Percentiles rank a stretch among this genome's conserved stretches.
These are phyloP conservation scores for Dexiosoma caninum DNA, from an alignment of 2,888 invertebrate genomes.

Conservation along the genomic window DNA sequence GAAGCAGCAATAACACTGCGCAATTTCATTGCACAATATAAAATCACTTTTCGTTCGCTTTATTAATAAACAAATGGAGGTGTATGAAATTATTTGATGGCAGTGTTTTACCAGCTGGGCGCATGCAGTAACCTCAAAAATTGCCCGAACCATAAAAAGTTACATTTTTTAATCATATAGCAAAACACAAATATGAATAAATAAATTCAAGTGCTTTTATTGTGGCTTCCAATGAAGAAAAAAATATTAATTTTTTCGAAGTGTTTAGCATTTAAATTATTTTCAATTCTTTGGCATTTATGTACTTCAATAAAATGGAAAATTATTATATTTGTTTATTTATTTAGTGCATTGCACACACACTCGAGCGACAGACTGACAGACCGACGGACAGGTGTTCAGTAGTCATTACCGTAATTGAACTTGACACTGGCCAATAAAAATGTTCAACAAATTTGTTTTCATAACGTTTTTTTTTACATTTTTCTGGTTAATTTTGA, in stretches of 20 bases:
- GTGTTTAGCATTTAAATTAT: neutral
- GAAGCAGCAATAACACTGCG: no score
- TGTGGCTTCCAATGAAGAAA: no score
- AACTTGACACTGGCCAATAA: slow-evolving; percentile 55
- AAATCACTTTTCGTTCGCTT: no score
- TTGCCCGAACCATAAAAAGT: no score
- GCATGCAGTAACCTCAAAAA: no score
- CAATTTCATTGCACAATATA: no score
- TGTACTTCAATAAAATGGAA: neutral
- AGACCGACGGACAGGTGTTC: slow-evolving; percentile 31
- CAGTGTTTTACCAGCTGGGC: no score
- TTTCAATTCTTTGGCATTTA: neutral
- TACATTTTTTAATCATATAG: no score
- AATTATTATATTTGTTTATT: neutral
- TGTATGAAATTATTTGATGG: no score
- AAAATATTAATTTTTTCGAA: neutral
- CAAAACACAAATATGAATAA: no score
- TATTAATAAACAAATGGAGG: no score
- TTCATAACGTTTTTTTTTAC: neutral
- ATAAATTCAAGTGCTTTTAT: no score
- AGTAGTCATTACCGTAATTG: slow-evolving; percentile 52
- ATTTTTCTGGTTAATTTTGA: neutral
- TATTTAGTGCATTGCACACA: neutral
- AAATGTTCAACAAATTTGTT: slow-evolving; percentile 27
- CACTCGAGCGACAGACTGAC: neutral